Base-by-base conservation (phyloP, 2,888 invertebrate genomes). In the Dolomedes plantarius region DNA sequence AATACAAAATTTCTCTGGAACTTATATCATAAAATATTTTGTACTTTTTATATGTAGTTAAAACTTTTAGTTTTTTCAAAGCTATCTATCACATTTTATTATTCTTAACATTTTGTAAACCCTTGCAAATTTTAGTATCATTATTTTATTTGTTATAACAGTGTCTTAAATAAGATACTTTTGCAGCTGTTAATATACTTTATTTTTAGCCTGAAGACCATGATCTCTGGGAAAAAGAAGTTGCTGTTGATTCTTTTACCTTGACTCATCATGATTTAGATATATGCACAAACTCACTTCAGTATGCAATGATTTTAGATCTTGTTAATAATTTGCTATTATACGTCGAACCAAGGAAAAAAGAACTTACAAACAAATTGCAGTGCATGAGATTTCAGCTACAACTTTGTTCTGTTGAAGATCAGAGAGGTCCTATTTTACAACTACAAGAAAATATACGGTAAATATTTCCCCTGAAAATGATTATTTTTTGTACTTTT, bases 251-350 rank as follows among this genome's bases (percentile, higher is more conserved):
- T 93, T 97, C 98, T 1, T 98, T 99, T 91, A 98, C 98, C 0
- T 93, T 99, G 71, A 97, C 98, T 95, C 99, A 99, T 93, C 97
- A 99, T 91, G 99, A 99, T 92, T 93, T 99, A 41, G 98, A 89
- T 32, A 88, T 89, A 19, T 88, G 87, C 68, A 90, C 89, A 9
- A 90, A 89, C 77, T 89, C 89, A 90, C 90, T 91, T 27, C 93
- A 97, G 94, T 99, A 98, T 91, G 96, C 96, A 0, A 98, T 99
- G 97, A 94, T 99, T 50, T 93, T 99, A 90, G 99, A 99, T 92
- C 96, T 99, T 89, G 96, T 99, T 1, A 99, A 99, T 93, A 98
- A 99, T 93, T 93, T 99, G 36, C 93, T 99, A 75, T 93, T 99
- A 0, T 98, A 97, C 92, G 98, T 99, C 79, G 99, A 99, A 91